Evolutionary conservation across 2,888 invertebrate species (phyloP), one percentile per base, ranked within the genome.

Genomic region (Coelogynopora nodosa): DNA sequence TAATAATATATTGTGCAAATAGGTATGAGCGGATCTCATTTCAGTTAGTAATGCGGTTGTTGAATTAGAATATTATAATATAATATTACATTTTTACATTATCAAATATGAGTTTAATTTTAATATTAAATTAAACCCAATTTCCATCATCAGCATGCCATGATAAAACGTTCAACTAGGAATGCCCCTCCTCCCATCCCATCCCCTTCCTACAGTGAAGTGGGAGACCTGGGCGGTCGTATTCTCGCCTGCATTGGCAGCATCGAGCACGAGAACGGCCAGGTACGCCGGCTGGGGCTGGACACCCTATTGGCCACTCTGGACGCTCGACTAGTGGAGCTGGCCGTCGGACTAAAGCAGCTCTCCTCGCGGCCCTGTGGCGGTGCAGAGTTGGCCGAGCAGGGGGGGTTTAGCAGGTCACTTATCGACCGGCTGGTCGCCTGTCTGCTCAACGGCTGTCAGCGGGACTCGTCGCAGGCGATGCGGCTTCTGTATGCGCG

Each of bases 401-500:
- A n/a, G 23, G 74, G 23, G 23, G 18, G 49, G 5, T 49, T 49
- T 18, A 18, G 49, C 18, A 5, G 74, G 23, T 29, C 23, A 18
- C 30, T 82, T 2, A 82, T 82, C 82, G 30, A 31, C 13, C 30
- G 31, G 27, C 29, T 82, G 2, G 13, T 82, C 2, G 82, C 30
- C 2, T 2, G 29, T 28, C 82, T 82, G 13, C 82, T 82, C n/a
- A 29, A 30, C 31, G 82, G 82, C 2, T 82, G 82, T 82, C 82
- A 82, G 27, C 2, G 23, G 31, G 82, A 82, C 74, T 74, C 31
- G 10, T 29, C 82, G 5, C 10, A 18, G 2, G 2, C 2, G 18
- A 82, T 82, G 82, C 10, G 29, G 2, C 30, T 86, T 13, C 23
- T 86, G 1, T 86, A 81, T 86, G 84, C 86, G 13, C 81, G 86